Percentiles rank a stretch among this genome's conserved stretches.
phyloP scores from a whole-genome alignment of 2,797 vertebrate genomes.

The Enteromius fasciolatus region DNA sequence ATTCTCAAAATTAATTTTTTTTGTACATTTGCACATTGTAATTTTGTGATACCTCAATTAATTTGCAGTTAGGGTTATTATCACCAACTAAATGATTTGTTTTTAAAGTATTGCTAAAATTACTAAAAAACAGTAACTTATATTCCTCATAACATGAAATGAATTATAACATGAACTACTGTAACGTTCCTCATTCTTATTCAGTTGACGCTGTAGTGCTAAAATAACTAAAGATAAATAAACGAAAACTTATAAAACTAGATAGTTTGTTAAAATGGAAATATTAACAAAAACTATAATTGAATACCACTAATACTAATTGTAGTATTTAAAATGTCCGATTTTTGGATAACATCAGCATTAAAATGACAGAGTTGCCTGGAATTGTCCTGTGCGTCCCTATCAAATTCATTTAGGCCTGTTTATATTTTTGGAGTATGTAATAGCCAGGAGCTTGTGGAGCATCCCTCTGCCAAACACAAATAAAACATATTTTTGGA shows the following conservation, averaged over 20 bases:
- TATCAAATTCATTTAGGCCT: background rate
- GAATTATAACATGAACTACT: background rate
- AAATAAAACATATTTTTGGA: conserved; percentile 18
- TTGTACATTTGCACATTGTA: background rate
- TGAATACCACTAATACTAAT: background rate
- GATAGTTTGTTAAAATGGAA: background rate
- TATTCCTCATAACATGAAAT: too few species aligned
- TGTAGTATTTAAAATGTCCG: background rate
- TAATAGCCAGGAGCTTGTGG: background rate
- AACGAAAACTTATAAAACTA: background rate
- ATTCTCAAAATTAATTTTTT: background rate
- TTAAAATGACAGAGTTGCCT: background rate
- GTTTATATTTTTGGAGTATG: too few species aligned
- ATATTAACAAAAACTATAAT: background rate
- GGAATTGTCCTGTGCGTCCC: background rate
- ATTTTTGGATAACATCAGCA: background rate
- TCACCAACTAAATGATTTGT: background rate
- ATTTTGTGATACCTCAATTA: background rate
- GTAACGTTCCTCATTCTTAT: background rate
- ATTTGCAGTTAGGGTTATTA: background rate
- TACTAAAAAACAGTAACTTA: background rate
- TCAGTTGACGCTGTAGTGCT: background rate
- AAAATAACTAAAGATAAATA: background rate
- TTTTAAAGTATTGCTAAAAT: background rate
- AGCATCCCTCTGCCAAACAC: conserved; percentile 11